A percentile compares a stretch with the other conserved stretches of the same genome.
Evolutionary conservation across 2,888 invertebrate species (phyloP).

Genomic region (Sturmia bella): DNA sequence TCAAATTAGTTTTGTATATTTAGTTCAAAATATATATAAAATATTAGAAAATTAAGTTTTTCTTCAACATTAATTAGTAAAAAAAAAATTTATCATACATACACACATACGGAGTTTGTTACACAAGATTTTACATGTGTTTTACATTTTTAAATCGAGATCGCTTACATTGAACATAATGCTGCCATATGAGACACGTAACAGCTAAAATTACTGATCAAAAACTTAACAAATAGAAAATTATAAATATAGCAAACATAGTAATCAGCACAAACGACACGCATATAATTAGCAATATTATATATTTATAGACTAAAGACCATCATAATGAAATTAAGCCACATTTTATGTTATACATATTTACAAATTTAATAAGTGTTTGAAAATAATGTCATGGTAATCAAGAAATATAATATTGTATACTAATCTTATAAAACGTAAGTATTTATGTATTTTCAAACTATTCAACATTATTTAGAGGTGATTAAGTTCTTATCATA

Average conservation of each 20-base stretch:
- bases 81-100: too few relatives aligned
- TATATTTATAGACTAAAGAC: constrained; percentile 28
- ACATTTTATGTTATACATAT: constrained; percentile 33
- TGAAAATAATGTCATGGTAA: constrained; percentile 41
- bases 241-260: constrained; percentile 46
- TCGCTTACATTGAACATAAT: constrained; percentile 54
- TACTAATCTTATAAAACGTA: constrained; percentile 21
- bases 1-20: too few relatives aligned
- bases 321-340: constrained; percentile 19
- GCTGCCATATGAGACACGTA: constrained; percentile 24
- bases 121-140: too few relatives aligned
- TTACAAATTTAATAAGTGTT: constrained; percentile 25
- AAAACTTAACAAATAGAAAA: constrained; percentile 46
- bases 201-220: constrained; percentile 16
- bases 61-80: too few relatives aligned
- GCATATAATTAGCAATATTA: constrained; percentile 21
- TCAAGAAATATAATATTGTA: constrained; percentile 4
- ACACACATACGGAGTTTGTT: too few relatives aligned
- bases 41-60: too few relatives aligned
- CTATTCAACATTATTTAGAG: constrained; percentile 50
- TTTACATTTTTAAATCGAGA: constrained; percentile 39
- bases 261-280: constrained; percentile 21
- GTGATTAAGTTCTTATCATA: constrained; percentile 25
- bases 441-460: constrained; percentile 25
- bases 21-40: too few relatives aligned